Evolutionary conservation across 2,888 invertebrate genomes (phyloP).

Genomic region (Lasius fuliginosus): DNA sequence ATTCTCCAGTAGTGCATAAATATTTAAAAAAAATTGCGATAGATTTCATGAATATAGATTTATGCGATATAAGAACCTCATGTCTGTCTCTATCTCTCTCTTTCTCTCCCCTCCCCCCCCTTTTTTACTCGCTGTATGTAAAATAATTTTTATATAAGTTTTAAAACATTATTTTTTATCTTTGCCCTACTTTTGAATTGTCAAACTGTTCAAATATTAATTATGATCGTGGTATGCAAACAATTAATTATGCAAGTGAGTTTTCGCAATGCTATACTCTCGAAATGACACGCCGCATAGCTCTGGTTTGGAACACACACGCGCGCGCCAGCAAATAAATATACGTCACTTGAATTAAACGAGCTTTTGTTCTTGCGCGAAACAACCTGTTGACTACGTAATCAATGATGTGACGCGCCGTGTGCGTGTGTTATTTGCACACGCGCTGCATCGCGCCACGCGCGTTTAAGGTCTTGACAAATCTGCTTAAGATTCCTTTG

Average conservation of each 20-base stretch:
- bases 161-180: not conserved
- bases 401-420: conserved; percentile 50
- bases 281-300: not conserved
- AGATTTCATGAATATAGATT: not conserved
- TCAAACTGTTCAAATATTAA: conserved; percentile 9
- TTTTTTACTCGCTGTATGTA: not conserved
- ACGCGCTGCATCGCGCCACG: conserved; percentile 35
- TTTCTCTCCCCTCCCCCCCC: too few relatives aligned
- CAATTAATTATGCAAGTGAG: not conserved
- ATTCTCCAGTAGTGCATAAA: not conserved
- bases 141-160: not conserved
- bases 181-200: not conserved
- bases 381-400: conserved; percentile 59
- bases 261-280: not conserved
- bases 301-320: not conserved
- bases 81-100: not conserved
- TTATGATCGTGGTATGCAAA: not conserved
- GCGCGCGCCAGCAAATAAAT: not conserved
- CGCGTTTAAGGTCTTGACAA: conserved; percentile 41
- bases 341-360: conserved; percentile 30
- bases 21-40: not conserved
- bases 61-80: not conserved
- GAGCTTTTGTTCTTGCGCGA: conserved; percentile 41
- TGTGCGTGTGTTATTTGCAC: conserved; percentile 37
- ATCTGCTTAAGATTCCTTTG: conserved; percentile 63